Evolutionary conservation across 2,113 vertebrate genomes (phyloP).

Genomic region (human (Homo sapiens)): GRCh38 chr1:196183501-196184000

Average conservation of each 20-base stretch:
- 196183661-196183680: background rate
- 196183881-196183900: background rate
- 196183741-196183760: background rate
- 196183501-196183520: background rate
- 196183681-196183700: background rate
- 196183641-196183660: background rate
- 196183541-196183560: background rate
- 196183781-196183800: background rate
- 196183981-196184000: no score
- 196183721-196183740: background rate
- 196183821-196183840: background rate
- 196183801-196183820: background rate
- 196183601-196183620: background rate
- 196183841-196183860: background rate
- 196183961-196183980: background rate
- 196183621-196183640: background rate
- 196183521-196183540: background rate
- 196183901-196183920: background rate
- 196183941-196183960: background rate
- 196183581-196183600: background rate
- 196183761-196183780: background rate
- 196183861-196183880: background rate
- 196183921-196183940: background rate
- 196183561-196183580: background rate
- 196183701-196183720: background rate